Evolutionary conservation across 2,113 vertebrate species (phyloP).

Genomic region (Dryoscopus gambensis): DNA sequence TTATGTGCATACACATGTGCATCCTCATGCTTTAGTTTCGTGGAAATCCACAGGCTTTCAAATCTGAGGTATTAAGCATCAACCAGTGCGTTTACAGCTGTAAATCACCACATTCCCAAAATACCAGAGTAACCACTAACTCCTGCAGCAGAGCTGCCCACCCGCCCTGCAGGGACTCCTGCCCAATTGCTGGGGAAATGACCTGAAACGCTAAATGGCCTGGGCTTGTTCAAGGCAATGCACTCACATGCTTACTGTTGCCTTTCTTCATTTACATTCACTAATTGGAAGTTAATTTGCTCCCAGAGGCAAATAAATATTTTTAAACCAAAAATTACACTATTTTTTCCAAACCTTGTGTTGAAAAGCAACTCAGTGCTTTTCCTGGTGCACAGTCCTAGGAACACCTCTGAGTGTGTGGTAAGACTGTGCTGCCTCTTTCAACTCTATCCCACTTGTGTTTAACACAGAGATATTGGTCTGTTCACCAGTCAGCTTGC

Average conservation of each 20-base stretch:
- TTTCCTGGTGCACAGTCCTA: background rate
- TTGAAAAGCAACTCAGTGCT: background rate
- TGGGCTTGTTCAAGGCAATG: background rate
- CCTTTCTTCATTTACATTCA: background rate
- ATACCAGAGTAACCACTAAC: background rate
- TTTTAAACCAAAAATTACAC: background rate
- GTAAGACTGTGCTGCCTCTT: background rate
- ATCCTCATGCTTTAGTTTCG: background rate
- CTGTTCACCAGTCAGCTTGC: background rate
- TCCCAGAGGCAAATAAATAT: background rate
- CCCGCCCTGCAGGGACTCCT: background rate
- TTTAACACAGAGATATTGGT: background rate
- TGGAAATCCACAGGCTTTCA: background rate
- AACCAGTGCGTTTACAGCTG: background rate
- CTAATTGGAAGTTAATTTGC: conserved; percentile 6
- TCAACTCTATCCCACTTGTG: background rate
- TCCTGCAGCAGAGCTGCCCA: background rate
- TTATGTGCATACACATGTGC: background rate
- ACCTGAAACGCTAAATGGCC: background rate
- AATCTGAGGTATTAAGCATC: background rate
- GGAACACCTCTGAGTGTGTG: background rate
- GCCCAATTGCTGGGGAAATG: background rate
- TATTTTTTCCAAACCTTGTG: background rate
- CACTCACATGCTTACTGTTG: background rate
- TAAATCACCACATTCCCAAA: background rate